phyloP scores from a whole-genome alignment of 2,888 invertebrate genomes.

The Andrena chrysosceles region DNA sequence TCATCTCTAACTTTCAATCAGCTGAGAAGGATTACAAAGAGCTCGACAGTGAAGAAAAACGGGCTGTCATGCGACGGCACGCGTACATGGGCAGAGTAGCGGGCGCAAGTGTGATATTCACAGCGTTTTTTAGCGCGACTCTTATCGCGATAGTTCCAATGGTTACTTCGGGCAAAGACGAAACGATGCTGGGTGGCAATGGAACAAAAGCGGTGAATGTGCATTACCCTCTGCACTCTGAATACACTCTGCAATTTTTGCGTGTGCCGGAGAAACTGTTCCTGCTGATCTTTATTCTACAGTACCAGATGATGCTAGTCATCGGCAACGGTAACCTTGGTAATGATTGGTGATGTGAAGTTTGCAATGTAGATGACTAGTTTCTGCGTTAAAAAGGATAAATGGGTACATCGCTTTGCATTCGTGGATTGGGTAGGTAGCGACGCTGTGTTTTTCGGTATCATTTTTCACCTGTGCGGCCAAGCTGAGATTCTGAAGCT shows the following conservation, averaged over 20 bases:
- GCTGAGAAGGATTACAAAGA: slow-evolving; percentile 25
- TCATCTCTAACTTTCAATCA: slow-evolving; percentile 28
- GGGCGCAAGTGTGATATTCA: background rate
- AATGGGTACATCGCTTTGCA: background rate
- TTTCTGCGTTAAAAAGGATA: background rate
- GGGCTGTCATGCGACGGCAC: slow-evolving; percentile 9
- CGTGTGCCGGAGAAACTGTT: background rate
- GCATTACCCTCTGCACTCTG: slow-evolving; percentile 9
- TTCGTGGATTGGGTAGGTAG: slow-evolving; percentile 54
- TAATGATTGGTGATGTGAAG: slow-evolving; percentile 8
- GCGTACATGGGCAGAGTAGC: slow-evolving; percentile 29
- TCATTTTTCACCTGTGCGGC: slow-evolving; percentile 80
- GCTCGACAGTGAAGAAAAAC: background rate
- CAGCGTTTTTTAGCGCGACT: background rate
- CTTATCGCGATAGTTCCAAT: background rate
- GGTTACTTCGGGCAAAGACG: background rate
- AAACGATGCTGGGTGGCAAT: background rate
- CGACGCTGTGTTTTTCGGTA: slow-evolving; percentile 76
- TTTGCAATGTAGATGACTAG: background rate
- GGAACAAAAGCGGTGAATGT: background rate
- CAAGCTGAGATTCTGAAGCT: slow-evolving; percentile 76
- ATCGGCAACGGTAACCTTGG: slow-evolving; percentile 32
- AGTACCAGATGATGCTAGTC: slow-evolving; percentile 18
- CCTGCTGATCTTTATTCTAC: background rate
- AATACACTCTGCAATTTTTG: background rate